A percentile compares a stretch with the other conserved stretches of the same genome.
phyloP scores from a whole-genome alignment of 2,888 invertebrate genomes.

The Idaea biselata region DNA sequence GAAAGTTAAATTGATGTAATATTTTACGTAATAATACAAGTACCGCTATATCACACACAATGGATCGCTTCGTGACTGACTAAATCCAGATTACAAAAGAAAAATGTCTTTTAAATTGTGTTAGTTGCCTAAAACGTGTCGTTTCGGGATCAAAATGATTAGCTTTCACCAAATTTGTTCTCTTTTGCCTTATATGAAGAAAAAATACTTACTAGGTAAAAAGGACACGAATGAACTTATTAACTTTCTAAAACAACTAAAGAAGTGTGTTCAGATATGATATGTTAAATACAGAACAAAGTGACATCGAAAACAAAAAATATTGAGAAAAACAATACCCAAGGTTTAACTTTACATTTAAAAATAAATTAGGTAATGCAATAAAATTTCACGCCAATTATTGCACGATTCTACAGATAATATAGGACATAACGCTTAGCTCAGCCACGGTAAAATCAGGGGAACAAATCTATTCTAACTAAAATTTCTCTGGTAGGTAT shows the following conservation, averaged over 20 bases:
- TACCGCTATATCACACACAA: conserved; percentile 22
- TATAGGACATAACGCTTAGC: no score
- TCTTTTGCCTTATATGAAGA: background rate
- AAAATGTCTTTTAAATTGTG: conserved; percentile 15
- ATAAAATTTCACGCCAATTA: no score
- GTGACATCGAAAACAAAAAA: no score
- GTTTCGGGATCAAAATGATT: conserved; percentile 9
- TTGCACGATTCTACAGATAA: no score
- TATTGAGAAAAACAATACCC: no score
- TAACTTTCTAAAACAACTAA: background rate
- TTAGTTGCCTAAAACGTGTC: conserved; percentile 8
- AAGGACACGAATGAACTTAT: background rate
- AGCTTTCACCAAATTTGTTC: conserved; percentile 12
- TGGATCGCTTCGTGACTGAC: conserved; percentile 24
- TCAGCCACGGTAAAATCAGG: no score
- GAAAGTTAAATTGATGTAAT: conserved; percentile 53
- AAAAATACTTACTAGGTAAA: background rate
- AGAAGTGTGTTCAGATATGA: no score
- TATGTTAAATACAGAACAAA: no score
- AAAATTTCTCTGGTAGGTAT: no score
- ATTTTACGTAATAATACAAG: conserved; percentile 43
- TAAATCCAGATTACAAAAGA: conserved; percentile 29
- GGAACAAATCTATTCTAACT: no score
- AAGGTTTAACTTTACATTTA: no score
- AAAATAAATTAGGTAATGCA: no score